A percentile compares a stretch with the other conserved stretches of the same genome.
These are phyloP conservation scores for Hyles lineata DNA, from an alignment of 2,888 invertebrate species.

Conservation along the genomic window DNA sequence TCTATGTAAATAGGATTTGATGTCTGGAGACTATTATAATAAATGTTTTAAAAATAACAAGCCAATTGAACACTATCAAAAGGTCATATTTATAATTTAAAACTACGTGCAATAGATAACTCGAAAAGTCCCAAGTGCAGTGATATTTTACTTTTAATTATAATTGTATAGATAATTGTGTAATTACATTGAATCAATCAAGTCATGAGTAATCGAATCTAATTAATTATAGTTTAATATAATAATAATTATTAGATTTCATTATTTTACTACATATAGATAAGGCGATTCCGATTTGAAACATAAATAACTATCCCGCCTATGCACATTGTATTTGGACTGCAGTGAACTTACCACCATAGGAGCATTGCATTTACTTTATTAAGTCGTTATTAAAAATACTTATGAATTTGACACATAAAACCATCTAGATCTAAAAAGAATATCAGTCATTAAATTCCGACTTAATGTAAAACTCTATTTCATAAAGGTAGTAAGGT, in stretches of 20 bases:
- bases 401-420: no score
- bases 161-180: constrained; percentile 2
- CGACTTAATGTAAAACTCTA: background rate
- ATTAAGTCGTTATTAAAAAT: no score
- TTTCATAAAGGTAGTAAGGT: background rate
- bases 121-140: constrained; percentile 11
- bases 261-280: background rate
- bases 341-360: no score
- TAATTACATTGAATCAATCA: constrained; percentile 15
- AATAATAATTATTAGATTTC: background rate
- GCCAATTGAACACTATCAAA: background rate
- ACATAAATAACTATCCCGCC: background rate
- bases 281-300: background rate
- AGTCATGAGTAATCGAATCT: background rate
- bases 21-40: background rate
- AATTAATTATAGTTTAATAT: background rate
- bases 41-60: background rate
- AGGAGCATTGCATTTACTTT: no score
- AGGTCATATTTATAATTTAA: constrained; percentile 10
- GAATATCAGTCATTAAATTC: no score
- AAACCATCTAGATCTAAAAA: no score
- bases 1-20: background rate
- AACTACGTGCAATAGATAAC: background rate
- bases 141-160: constrained; percentile 7
- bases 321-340: background rate